Evolutionary conservation across 2,888 invertebrate species (phyloP), one percentile per base, ranked within the genome.

Genomic region (Hyposoter dolosus): DNA sequence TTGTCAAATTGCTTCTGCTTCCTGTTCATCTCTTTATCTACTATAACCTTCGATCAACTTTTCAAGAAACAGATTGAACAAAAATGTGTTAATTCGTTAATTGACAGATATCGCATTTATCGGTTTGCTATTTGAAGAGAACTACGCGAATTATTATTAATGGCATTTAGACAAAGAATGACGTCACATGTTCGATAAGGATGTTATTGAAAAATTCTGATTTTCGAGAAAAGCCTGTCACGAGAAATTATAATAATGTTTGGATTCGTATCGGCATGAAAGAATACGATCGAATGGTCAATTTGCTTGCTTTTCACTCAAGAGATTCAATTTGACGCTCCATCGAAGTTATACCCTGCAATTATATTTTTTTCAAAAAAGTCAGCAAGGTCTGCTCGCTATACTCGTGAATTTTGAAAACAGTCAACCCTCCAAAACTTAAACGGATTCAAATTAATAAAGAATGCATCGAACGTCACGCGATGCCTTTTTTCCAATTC

Each of bases 41-140:
- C 28, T 28, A n/a, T n/a, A 50, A n/a, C 53, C 40, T 68, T 78
- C n/a, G 15, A 23, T 43, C 43, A n/a, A 32, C 43, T 68, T 35
- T 35, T 56, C 68, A 50, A 32, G 56, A 40, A 79, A 79, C 45
- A 28, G 19, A 68, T 68, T 19, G 10, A 19, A 7, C 7, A 19
- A 10, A 19, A 19, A 7, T 19, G 2, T 53, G 0, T 12, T 4
- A 56, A 23, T 23, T 23, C 23, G 12, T 40, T 40, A 40, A 23
- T 23, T 12, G 12, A 40, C 7, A 3, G 5, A 56, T 12, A 53
- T 53, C 10, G 53, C 10, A 53, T 53, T 19, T 3, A 12, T 56
- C 23, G 23, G 12, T 19, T 56, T 12, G 56, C 3, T 56, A 23
- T 12, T 53, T 9, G n/a, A 53, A 1, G 17, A n/a, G n/a, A 17